Base-by-base conservation (phyloP, 2,888 invertebrate species). In the Carterocephalus palaemon region DNA sequence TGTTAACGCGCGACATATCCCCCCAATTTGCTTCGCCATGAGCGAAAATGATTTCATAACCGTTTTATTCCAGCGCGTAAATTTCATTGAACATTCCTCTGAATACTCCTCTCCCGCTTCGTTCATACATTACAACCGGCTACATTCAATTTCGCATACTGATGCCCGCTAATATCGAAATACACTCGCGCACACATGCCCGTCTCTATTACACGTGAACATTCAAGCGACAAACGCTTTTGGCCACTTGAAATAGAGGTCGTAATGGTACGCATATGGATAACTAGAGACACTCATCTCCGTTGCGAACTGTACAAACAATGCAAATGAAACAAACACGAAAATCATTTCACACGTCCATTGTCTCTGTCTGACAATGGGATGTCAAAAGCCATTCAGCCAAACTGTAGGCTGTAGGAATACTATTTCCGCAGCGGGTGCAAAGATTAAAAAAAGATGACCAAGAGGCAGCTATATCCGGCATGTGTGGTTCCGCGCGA, bases 331-430 rank as follows among this genome's bases (percentile, higher is more conserved):
- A 60, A 57, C 59, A 54, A 51, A 55, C 56, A 53, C 48, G 49
- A 59, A 52, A 59, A 57, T 58, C 26, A 56, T 59, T 59, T 60
- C 57, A 54, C 48, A 51, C 54, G 41, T 48, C 54, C 52, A 64
- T 67, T 66, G 58, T 59, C 43, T 51, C 34, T 41, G 28, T 3
- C 8, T 39, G 51, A 66, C 68, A 70, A 67, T 70, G 55, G 52
- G 52, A 61, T 64, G 66, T 67, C 60, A 64, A 59, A 60, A 60
- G 55, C 59, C 57, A 60, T 60, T 60, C 62, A 57, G 51, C 47
- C 57, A 52, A 58, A 61, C 62, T 54, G 57, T 56, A 53, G 53
- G 46, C 60, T 54, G 54, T 53, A 52, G 54, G 50, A 50, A 50
- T 56, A 45, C 58, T 56, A 58, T 57, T 60, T 57, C 51, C 45